These are phyloP conservation scores for Hirtodrosophila trivittata DNA, from an alignment of 2,888 invertebrate genomes.

Conservation along the genomic window DNA sequence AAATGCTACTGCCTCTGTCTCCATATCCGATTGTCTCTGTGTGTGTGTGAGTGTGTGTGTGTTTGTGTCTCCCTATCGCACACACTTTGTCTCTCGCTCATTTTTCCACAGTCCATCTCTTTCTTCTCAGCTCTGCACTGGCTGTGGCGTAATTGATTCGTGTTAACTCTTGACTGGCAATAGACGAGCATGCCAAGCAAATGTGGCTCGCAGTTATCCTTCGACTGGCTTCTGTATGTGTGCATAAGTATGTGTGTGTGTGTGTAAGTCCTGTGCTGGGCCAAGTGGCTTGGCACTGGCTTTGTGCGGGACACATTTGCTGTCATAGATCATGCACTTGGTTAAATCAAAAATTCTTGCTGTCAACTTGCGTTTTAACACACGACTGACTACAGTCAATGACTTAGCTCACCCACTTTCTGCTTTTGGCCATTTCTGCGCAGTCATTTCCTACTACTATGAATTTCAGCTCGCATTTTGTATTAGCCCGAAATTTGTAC, in stretches of 20 bases:
- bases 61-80: slow-evolving; percentile 11
- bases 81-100: slow-evolving; percentile 1
- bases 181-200: slow-evolving; percentile 74
- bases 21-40: slow-evolving; percentile 9
- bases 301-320: slow-evolving; percentile 72
- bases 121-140: slow-evolving; percentile 29
- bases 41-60: slow-evolving; percentile 22
- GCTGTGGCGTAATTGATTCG: slow-evolving; percentile 72
- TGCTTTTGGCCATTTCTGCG: not conserved
- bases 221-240: slow-evolving; percentile 22
- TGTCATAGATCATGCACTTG: slow-evolving; percentile 77
- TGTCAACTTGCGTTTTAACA: slow-evolving; percentile 69
- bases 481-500: slow-evolving; percentile 30
- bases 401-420: slow-evolving; percentile 8
- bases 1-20: slow-evolving; percentile 25
- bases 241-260: slow-evolving; percentile 17
- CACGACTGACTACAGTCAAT: slow-evolving; percentile 66
- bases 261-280: slow-evolving; percentile 16
- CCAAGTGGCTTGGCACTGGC: slow-evolving; percentile 33
- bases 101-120: slow-evolving; percentile 7
- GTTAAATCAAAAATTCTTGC: slow-evolving; percentile 75
- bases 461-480: slow-evolving; percentile 33
- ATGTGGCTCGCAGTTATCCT: slow-evolving; percentile 64
- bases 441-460: slow-evolving; percentile 8
- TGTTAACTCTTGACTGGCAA: slow-evolving; percentile 77